These are phyloP conservation scores for Megaceryle maxima DNA, from an alignment of 2,113 vertebrate species.

Conservation along the genomic window DNA sequence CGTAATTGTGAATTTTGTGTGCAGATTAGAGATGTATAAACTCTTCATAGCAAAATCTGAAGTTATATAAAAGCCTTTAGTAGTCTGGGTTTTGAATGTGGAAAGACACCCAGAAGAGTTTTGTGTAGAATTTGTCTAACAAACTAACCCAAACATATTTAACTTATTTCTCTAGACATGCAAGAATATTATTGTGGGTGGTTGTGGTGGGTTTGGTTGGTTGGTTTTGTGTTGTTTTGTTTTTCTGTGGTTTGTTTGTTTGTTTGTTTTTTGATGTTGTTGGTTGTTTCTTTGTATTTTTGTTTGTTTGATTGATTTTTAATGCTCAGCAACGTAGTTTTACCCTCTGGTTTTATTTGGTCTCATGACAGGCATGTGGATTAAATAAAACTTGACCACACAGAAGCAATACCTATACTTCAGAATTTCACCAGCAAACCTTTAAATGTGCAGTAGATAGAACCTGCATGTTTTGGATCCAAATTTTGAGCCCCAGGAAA, in stretches of 20 bases:
- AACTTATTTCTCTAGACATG: neutral
- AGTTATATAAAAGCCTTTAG: slow-evolving; percentile 8
- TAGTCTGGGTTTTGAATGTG: neutral
- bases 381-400: neutral
- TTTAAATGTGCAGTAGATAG: neutral
- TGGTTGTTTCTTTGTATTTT: no score
- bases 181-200: neutral
- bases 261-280: no score
- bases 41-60: slow-evolving; percentile 27
- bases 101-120: neutral
- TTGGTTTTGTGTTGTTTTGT: neutral
- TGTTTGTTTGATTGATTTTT: neutral
- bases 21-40: slow-evolving; percentile 15
- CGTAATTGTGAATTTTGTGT: slow-evolving; percentile 14
- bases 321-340: neutral
- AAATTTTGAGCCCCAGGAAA: neutral
- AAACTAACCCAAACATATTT: neutral
- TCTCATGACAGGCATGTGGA: neutral
- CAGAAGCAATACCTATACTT: neutral
- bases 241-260: no score
- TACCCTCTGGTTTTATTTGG: neutral
- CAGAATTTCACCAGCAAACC: neutral
- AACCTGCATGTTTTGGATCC: neutral
- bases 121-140: neutral
- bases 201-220: neutral